These are phyloP conservation scores for Pantherophis guttatus DNA, from an alignment of 2,113 vertebrate genomes.

Conservation along the genomic window DNA sequence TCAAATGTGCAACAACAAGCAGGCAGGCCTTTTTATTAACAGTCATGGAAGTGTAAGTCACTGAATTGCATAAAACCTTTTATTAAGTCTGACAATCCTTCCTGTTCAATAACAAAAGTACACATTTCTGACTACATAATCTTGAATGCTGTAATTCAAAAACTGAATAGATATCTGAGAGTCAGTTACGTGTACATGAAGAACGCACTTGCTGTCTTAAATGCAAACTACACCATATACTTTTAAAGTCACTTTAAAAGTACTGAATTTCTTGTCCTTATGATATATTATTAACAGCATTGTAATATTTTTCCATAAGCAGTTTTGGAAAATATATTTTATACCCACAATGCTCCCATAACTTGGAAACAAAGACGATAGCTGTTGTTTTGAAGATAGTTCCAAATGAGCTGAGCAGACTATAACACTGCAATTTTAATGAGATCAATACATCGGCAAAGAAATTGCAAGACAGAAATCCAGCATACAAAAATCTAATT, in stretches of 20 bases:
- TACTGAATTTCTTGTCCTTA: neutral
- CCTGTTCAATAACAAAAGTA: neutral
- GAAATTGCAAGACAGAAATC: conserved; percentile 10
- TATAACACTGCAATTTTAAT: conserved; percentile 19
- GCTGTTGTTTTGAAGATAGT: conserved; percentile 16
- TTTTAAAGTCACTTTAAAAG: conserved; percentile 15
- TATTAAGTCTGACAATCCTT: neutral
- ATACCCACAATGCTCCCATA: conserved; percentile 9
- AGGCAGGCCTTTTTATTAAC: neutral
- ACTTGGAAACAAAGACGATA: neutral
- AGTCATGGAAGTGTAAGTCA: neutral
- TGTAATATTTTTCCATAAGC: conserved; percentile 15
- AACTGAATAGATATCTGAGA: neutral
- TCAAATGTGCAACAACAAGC: neutral
- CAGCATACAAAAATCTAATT: neutral
- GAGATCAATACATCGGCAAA: conserved; percentile 21
- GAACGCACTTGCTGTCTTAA: neutral
- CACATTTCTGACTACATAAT: neutral
- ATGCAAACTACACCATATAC: neutral
- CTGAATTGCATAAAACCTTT: neutral
- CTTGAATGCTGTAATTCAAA: neutral
- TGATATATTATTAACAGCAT: conserved; percentile 1
- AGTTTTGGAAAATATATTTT: conserved; percentile 9
- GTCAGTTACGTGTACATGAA: accelerated
- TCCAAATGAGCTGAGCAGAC: neutral